Evolutionary conservation across 2,113 vertebrate genomes (phyloP).

Genomic region (Meleagris gallopavo): DNA sequence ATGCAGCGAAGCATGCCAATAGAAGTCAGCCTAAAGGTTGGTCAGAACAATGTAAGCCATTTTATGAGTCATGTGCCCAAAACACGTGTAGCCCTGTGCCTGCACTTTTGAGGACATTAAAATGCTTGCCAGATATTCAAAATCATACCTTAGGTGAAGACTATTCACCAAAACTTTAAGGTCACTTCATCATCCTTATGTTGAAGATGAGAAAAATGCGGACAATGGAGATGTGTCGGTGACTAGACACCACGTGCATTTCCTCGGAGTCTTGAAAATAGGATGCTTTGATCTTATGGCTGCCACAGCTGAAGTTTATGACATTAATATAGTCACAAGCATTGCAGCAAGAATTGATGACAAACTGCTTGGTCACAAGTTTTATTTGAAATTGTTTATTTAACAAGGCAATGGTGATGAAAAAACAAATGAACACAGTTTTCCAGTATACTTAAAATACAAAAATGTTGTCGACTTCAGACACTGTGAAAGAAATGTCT

Average conservation of each 20-base stretch:
- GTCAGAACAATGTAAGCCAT: not conserved
- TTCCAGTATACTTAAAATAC: not conserved
- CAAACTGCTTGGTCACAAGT: not conserved
- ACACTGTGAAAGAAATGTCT: not conserved
- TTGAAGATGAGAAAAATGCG: not conserved
- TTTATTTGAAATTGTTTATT: not conserved
- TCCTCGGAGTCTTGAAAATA: not conserved
- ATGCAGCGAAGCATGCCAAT: fast-evolving
- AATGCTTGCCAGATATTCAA: not conserved
- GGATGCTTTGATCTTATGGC: not conserved
- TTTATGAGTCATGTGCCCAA: not conserved
- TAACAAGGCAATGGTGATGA: not conserved
- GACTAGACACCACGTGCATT: fast-evolving
- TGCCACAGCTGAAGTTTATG: not conserved
- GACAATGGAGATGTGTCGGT: not conserved
- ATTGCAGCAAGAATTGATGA: not conserved
- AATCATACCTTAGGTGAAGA: not conserved
- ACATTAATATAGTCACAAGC: not conserved
- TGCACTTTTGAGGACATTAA: not conserved
- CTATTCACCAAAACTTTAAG: not conserved
- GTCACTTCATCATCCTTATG: not conserved
- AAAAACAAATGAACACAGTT: not conserved
- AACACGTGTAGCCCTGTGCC: not conserved
- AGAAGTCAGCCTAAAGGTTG: not conserved
- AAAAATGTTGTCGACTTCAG: not conserved